Conservation (phyloP, 37 sponge, comb jelly and placozoan species). For the Cliona cf. orientalis region DNA sequence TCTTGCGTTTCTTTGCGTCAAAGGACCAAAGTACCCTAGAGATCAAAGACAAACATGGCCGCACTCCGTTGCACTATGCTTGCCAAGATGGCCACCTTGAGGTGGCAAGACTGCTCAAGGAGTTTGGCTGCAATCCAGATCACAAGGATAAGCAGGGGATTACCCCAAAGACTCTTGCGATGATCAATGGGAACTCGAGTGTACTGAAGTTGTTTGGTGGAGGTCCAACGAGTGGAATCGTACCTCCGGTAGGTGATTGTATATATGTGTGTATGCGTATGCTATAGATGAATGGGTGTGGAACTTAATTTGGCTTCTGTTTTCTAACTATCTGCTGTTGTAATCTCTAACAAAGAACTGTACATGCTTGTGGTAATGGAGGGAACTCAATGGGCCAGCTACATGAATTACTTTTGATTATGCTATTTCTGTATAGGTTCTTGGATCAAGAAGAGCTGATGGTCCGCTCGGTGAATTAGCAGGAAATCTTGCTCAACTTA, state of each 20-base stretch:
- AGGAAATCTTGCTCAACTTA: not conserved
- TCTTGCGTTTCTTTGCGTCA: slow-evolving; percentile 25
- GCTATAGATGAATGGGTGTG: not conserved
- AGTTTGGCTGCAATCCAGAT: slow-evolving; percentile 1
- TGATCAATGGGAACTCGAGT: slow-evolving; percentile 39
- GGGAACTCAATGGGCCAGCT: no score
- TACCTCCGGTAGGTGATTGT: not conserved
- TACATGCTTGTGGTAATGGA: not conserved
- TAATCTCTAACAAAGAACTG: not conserved
- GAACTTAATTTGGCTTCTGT: not conserved
- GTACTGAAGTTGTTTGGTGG: slow-evolving; percentile 37
- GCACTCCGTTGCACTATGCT: slow-evolving; percentile 74
- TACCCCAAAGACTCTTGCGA: slow-evolving; percentile 65
- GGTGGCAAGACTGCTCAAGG: slow-evolving; percentile 40
- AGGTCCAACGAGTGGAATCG: not conserved
- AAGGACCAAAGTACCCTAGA: slow-evolving; percentile 16
- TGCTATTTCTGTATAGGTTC: no score
- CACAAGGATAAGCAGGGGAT: slow-evolving; percentile 28
- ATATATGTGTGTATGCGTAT: not conserved
- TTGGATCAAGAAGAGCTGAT: not conserved
- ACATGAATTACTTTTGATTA: no score
- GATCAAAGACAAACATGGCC: slow-evolving; percentile 47
- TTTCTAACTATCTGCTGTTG: not conserved
- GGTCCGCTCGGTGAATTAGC: not conserved
- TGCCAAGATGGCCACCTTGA: slow-evolving; percentile 69